Conservation (phyloP, 2,797 vertebrate species). For the Pangasius larnaudii region DNA sequence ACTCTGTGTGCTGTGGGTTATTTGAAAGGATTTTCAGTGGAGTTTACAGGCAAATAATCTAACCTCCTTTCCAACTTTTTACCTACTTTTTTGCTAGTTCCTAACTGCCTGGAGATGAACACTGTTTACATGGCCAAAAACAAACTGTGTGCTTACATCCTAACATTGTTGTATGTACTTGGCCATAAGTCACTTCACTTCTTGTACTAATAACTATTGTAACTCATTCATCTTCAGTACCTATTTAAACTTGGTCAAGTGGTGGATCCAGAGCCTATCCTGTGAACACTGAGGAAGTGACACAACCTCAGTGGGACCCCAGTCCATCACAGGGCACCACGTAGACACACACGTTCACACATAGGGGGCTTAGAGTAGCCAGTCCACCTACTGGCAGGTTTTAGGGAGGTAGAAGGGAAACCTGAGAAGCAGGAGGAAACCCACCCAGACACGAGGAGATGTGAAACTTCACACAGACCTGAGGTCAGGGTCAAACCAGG, state of each 20-base stretch:
- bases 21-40: slow-evolving; percentile 4
- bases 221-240: neutral
- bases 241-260: neutral
- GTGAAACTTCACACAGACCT: neutral
- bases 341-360: neutral
- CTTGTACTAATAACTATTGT: too few species aligned
- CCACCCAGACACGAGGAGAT: neutral
- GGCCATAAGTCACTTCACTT: too few species aligned
- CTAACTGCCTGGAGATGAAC: neutral
- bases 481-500: neutral
- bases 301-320: neutral
- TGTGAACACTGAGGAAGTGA: neutral
- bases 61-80: neutral
- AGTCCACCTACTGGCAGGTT: neutral
- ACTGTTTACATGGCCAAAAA: neutral
- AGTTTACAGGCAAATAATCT: neutral
- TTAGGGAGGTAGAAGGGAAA: neutral
- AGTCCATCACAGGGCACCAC: neutral
- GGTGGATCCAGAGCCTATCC: neutral
- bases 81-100: neutral
- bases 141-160: neutral
- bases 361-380: neutral
- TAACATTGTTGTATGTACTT: neutral
- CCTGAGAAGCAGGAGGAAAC: neutral
- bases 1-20: neutral